These are phyloP conservation scores for Mionectes macconnelli DNA, from an alignment of 2,113 vertebrate species.

Conservation along the genomic window DNA sequence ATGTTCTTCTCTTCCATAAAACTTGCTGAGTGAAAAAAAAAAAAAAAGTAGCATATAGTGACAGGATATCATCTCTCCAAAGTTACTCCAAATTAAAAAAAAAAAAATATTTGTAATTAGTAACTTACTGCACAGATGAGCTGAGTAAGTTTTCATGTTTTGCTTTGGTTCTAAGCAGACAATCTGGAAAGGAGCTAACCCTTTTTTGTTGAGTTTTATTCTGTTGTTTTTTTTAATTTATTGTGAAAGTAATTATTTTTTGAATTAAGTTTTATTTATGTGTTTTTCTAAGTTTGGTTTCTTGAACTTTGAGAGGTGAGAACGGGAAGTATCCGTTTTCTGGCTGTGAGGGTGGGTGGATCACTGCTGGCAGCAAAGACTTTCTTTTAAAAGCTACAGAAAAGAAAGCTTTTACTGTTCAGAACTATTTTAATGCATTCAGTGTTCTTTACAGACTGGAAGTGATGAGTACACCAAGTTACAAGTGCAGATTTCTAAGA, in stretches of 20 bases:
- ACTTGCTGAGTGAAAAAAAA: neutral
- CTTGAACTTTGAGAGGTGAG: slow-evolving; percentile 15
- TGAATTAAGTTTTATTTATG: neutral
- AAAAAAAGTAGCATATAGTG: neutral
- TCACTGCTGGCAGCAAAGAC: neutral
- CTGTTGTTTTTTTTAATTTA: neutral
- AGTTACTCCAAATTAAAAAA: neutral
- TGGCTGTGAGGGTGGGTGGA: neutral
- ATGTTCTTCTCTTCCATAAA: neutral
- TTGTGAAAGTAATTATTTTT: neutral
- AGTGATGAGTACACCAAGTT: neutral
- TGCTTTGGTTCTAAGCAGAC: neutral
- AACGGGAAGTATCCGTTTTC: slow-evolving; percentile 25
- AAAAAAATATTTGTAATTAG: neutral
- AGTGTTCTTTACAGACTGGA: slow-evolving; percentile 1
- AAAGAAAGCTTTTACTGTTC: slow-evolving; percentile 46
- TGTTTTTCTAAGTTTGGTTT: neutral
- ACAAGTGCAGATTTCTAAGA: slow-evolving; percentile 23
- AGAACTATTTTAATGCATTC: slow-evolving; percentile 21
- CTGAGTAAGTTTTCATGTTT: neutral
- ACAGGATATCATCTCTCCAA: neutral
- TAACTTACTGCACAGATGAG: neutral
- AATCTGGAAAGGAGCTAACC: neutral
- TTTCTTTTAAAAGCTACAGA: neutral
- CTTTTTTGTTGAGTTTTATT: neutral